phyloP scores from a whole-genome alignment of 1,140 invertebrate species.

The Nymphalis io region DNA sequence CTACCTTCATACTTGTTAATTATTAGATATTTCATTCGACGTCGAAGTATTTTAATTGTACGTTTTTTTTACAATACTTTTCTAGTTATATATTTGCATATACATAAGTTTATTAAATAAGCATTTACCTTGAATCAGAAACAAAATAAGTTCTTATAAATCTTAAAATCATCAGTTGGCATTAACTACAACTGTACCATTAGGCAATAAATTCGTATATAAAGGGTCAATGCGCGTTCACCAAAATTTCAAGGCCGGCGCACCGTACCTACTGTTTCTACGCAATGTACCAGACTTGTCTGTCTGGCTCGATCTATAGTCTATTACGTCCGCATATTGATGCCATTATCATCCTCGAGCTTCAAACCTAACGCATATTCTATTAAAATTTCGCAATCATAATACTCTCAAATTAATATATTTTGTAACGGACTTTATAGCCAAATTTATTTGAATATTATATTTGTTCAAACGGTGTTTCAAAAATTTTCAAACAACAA shows the following conservation, averaged over 20 bases:
- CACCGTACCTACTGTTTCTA: conserved; percentile 44
- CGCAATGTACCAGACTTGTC: conserved; percentile 45
- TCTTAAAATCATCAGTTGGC: conserved; percentile 34
- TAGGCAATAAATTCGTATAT: conserved; percentile 49
- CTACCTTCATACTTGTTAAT: neutral
- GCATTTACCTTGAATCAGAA: neutral
- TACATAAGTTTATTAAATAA: neutral
- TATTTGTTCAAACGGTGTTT: neutral
- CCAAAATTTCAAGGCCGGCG: conserved; percentile 48
- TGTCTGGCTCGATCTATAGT: conserved; percentile 41
- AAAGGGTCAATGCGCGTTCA: conserved; percentile 52
- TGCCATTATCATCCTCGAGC: conserved; percentile 22
- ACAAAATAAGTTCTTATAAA: neutral
- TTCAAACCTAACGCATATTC: conserved; percentile 3
- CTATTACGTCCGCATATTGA: conserved; percentile 30
- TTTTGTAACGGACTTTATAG: neutral
- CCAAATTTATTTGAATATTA: neutral
- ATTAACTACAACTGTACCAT: conserved; percentile 38
- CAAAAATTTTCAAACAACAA: neutral
- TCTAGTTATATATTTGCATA: neutral
- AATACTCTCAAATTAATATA: neutral
- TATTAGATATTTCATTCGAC: neutral
- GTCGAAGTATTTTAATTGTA: neutral
- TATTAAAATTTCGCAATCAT: neutral
- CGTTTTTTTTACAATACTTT: neutral